Evolutionary conservation across 2,797 vertebrate genomes (phyloP).

Genomic region (Tachyglossus aculeatus): DNA sequence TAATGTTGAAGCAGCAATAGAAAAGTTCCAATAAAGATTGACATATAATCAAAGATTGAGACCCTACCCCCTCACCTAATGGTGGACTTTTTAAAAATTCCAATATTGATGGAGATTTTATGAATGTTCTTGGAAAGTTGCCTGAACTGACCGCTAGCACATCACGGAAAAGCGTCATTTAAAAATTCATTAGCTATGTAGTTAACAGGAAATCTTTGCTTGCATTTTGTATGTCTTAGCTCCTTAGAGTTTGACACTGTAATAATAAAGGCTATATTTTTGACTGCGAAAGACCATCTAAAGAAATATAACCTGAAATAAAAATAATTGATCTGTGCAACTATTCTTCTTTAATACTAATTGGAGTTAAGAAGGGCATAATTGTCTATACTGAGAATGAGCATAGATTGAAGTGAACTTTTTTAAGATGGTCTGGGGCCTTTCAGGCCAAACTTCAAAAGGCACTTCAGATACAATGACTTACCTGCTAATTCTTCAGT

Average conservation of each 20-base stretch:
- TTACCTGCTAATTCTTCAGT: neutral
- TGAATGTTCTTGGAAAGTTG: neutral
- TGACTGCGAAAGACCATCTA: neutral
- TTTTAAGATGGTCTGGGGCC: neutral
- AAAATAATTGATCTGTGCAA: neutral
- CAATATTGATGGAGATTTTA: neutral
- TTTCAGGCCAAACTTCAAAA: too few relatives aligned
- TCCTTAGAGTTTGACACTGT: neutral
- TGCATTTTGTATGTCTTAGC: neutral
- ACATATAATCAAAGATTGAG: too few relatives aligned
- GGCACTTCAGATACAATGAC: neutral
- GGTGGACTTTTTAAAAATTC: neutral
- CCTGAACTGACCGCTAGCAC: neutral
- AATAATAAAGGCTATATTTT: neutral
- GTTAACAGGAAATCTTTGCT: neutral
- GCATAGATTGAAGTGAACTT: neutral
- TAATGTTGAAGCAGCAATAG: too few relatives aligned
- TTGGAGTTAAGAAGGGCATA: neutral
- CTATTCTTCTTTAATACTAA: neutral
- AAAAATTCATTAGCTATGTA: fast-evolving
- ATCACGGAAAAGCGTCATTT: too few relatives aligned
- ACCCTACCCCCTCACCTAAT: neutral
- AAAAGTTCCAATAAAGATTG: too few relatives aligned
- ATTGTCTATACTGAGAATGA: neutral
- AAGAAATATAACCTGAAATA: neutral